Evolutionary conservation across 2,113 vertebrate genomes (phyloP).

Genomic region (Albula goreensis): DNA sequence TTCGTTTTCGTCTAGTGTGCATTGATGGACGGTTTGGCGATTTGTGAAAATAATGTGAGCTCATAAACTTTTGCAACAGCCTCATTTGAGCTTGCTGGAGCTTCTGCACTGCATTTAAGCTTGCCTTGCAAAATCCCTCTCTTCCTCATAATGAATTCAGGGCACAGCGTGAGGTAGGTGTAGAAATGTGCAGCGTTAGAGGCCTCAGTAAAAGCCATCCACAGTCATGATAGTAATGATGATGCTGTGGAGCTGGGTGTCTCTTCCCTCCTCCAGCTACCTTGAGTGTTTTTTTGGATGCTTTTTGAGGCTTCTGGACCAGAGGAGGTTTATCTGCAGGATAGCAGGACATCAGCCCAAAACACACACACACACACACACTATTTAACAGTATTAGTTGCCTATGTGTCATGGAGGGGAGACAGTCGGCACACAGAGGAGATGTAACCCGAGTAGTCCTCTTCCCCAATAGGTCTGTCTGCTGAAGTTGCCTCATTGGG

Average conservation of each 20-base stretch:
- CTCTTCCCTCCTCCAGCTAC: background rate
- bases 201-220: background rate
- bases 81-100: background rate
- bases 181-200: background rate
- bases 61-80: background rate
- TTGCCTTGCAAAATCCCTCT: background rate
- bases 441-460: constrained; percentile 18
- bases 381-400: constrained; percentile 12
- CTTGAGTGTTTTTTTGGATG: background rate
- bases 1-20: background rate
- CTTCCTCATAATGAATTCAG: background rate
- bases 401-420: background rate
- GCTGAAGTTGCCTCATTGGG: background rate
- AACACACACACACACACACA: background rate
- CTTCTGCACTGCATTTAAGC: background rate
- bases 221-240: background rate
- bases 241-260: background rate
- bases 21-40: background rate
- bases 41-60: background rate
- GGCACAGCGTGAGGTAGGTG: background rate
- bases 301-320: background rate
- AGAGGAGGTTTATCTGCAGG: background rate
- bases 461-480: constrained; percentile 24
- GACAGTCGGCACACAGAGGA: constrained; percentile 28
- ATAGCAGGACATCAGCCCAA: background rate